Evolutionary conservation across 1,140 invertebrate species (phyloP).

Genomic region (Aphelenchoides fujianensis): DNA sequence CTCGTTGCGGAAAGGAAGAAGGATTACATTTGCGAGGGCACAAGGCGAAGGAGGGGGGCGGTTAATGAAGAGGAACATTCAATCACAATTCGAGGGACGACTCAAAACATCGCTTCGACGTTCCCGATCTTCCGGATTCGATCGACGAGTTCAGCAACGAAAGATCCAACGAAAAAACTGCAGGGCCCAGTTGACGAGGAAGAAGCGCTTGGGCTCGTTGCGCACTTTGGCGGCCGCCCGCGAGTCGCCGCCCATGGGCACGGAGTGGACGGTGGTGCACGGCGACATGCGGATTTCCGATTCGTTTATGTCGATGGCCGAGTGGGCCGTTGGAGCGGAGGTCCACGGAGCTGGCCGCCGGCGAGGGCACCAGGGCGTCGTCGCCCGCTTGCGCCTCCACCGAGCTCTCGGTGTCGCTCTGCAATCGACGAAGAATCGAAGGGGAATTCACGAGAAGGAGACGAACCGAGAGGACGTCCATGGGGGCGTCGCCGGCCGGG

Average conservation of each 20-base stretch:
- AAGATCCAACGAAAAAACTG: background rate
- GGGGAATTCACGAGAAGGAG: too few species aligned
- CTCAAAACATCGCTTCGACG: too few species aligned
- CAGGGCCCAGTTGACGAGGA: background rate
- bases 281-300: background rate
- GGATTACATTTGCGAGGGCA: background rate
- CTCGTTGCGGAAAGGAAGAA: background rate
- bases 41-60: too few species aligned
- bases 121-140: background rate
- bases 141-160: slow-evolving; percentile 1
- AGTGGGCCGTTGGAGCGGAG: background rate
- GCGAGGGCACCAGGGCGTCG: background rate
- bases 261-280: background rate
- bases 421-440: too few species aligned
- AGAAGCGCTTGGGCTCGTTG: background rate
- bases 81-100: background rate
- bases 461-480: too few species aligned
- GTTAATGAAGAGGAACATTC: background rate
- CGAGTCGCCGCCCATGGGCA: background rate
- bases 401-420: too few species aligned
- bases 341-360: background rate
- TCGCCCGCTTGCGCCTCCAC: background rate
- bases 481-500: too few species aligned
- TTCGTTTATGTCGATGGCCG: background rate
- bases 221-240: background rate